Evolutionary conservation across 2,888 invertebrate species (phyloP).

Genomic region (Habrosyne pyritoides): DNA sequence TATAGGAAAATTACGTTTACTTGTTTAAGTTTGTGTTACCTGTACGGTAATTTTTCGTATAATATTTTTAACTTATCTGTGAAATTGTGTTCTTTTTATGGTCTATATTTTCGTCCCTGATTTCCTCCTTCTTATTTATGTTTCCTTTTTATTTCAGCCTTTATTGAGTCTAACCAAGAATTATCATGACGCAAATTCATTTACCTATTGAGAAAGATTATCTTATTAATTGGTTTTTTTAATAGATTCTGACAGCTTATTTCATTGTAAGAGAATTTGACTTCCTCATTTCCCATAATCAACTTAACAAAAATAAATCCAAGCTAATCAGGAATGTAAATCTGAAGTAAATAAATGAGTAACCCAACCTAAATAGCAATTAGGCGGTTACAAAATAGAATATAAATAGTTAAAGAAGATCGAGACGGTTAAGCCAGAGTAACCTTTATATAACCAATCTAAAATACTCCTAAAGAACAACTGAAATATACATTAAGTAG

Average conservation of each 20-base stretch:
- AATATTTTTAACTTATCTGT: too few relatives aligned
- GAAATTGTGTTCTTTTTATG: too few relatives aligned
- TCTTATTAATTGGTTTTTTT: too few relatives aligned
- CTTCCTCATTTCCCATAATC: too few relatives aligned
- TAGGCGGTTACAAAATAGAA: not conserved
- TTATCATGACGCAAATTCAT: too few relatives aligned
- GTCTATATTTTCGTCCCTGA: too few relatives aligned
- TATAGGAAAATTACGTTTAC: not conserved
- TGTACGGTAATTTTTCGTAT: too few relatives aligned
- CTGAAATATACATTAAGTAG: not conserved
- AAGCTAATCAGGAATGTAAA: not conserved
- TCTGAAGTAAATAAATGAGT: not conserved
- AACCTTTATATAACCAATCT: not conserved
- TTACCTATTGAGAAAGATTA: too few relatives aligned
- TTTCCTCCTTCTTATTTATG: too few relatives aligned
- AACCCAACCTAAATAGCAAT: not conserved
- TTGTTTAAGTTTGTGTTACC: not conserved
- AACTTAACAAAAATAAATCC: not conserved
- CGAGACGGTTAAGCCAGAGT: not conserved
- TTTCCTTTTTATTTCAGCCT: too few relatives aligned
- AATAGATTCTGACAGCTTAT: not conserved
- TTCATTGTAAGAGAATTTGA: not conserved
- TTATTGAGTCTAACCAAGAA: too few relatives aligned
- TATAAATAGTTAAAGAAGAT: not conserved
- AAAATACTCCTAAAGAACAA: not conserved